Percentiles rank a stretch among this genome's conserved stretches.
These are phyloP conservation scores for Enteromius fasciolatus DNA, from an alignment of 2,797 vertebrate genomes.

Conservation along the genomic window DNA sequence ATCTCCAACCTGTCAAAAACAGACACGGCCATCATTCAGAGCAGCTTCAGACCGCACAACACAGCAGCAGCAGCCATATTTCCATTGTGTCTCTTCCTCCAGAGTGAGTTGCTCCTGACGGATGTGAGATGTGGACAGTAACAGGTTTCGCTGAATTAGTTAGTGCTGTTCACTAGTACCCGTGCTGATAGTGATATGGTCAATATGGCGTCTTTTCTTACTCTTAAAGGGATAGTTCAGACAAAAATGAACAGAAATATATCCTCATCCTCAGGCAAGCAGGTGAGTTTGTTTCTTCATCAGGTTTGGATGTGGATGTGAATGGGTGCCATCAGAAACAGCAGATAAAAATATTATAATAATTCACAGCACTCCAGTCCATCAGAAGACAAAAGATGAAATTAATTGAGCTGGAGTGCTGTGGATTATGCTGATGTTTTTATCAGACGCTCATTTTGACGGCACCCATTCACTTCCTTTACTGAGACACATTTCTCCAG, in stretches of 20 bases:
- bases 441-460: neutral
- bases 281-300: too few relatives aligned
- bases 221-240: too few relatives aligned
- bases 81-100: conserved; percentile 55
- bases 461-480: neutral
- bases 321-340: too few relatives aligned
- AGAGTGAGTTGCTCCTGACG: conserved; percentile 48
- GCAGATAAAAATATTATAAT: too few relatives aligned
- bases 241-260: too few relatives aligned
- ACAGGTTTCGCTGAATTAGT: conserved; percentile 3
- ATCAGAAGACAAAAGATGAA: too few relatives aligned
- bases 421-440: neutral
- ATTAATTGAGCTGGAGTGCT: neutral
- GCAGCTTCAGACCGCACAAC: conserved; percentile 75
- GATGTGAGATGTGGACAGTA: conserved; percentile 26
- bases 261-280: too few relatives aligned
- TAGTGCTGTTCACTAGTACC: neutral
- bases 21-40: conserved; percentile 85
- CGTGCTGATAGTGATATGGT: neutral
- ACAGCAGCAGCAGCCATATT: conserved; percentile 74
- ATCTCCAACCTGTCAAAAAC: conserved; percentile 91
- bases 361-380: too few relatives aligned
- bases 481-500: neutral
- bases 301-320: too few relatives aligned
- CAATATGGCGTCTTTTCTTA: neutral